Evolutionary conservation across 1,140 invertebrate genomes (phyloP).

Genomic region (Triops longicaudatus): DNA sequence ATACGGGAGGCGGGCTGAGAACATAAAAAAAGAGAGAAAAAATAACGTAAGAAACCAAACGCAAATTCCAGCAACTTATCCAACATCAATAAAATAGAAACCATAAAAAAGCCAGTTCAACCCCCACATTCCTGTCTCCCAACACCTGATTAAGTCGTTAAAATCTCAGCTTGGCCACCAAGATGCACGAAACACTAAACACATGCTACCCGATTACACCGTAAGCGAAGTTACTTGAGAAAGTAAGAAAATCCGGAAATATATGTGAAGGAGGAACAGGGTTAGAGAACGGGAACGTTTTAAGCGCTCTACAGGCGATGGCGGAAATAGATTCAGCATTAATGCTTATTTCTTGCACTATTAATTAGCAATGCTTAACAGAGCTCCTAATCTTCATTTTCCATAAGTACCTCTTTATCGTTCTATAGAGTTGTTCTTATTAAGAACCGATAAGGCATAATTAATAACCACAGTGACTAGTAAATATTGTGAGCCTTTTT

Average conservation of each 20-base stretch:
- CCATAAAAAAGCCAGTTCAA: slow-evolving; percentile 16
- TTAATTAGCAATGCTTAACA: no score
- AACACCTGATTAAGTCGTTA: background rate
- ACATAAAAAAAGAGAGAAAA: slow-evolving; percentile 23
- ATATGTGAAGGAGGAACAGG: no score
- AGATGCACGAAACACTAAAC: background rate
- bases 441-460: background rate
- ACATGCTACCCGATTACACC: background rate
- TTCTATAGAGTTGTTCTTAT: no score
- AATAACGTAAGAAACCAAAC: slow-evolving; percentile 25
- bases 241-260: no score
- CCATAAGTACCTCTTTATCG: no score
- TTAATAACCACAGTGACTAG: background rate
- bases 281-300: no score
- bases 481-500: slow-evolving; percentile 10
- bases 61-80: slow-evolving; percentile 13
- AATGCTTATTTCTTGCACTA: no score
- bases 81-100: slow-evolving; percentile 24
- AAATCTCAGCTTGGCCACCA: background rate
- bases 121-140: background rate
- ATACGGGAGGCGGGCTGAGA: slow-evolving; percentile 24
- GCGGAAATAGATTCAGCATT: no score
- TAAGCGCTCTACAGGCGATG: no score
- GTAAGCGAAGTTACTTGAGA: no score
- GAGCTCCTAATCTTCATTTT: no score